Conservation (phyloP, 2,888 invertebrate species). For the Trachelus iudaicus region DNA sequence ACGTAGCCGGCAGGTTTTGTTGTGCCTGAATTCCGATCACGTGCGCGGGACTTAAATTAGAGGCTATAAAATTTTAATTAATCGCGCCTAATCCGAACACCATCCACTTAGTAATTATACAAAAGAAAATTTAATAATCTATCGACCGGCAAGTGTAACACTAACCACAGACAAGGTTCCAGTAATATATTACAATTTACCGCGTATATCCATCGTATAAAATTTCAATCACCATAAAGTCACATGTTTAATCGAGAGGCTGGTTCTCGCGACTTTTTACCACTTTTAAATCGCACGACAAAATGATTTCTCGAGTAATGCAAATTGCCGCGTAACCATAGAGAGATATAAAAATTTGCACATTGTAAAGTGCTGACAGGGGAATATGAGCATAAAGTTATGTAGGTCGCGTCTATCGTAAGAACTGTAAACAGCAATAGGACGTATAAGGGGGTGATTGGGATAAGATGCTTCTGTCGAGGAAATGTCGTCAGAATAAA, state of each 20-base stretch:
- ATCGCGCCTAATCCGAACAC: conserved; percentile 42
- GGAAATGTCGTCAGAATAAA: too few species aligned
- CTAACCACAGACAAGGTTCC: background rate
- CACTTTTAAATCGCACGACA: conserved; percentile 6
- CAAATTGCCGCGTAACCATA: background rate
- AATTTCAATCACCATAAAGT: conserved; percentile 55
- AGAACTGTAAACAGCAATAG: background rate
- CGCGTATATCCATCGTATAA: conserved; percentile 38
- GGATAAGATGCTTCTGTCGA: too few species aligned
- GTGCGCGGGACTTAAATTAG: conserved; percentile 46
- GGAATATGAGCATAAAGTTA: background rate
- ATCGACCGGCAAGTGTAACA: background rate
- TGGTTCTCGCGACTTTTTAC: conserved; percentile 3
- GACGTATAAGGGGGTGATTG: background rate
- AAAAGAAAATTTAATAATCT: conserved; percentile 43
- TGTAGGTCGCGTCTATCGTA: background rate
- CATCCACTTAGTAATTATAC: conserved; percentile 33
- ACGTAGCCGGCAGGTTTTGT: background rate
- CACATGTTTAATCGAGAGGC: conserved; percentile 11
- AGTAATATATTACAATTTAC: conserved; percentile 26
- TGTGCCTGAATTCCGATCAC: conserved; percentile 35
- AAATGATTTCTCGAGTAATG: conserved; percentile 8
- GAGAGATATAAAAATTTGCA: background rate
- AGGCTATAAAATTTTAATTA: conserved; percentile 53
- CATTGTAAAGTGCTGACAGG: background rate